These are phyloP conservation scores for Peromyscus nudipes DNA, from an alignment of 2,797 vertebrate species.

Conservation along the genomic window DNA sequence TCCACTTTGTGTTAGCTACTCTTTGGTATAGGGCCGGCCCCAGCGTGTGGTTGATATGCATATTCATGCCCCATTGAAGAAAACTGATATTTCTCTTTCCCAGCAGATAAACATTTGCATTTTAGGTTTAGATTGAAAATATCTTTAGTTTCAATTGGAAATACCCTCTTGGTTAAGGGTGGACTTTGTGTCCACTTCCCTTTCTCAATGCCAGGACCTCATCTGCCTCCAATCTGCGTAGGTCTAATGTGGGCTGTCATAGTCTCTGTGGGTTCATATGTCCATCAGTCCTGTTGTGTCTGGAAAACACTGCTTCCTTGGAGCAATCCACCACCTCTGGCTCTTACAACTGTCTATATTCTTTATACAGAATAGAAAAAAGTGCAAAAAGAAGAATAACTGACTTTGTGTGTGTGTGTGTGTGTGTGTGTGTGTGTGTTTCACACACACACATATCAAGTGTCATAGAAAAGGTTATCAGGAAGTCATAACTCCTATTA, in stretches of 20 bases:
- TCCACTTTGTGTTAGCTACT: background rate
- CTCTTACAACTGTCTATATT: background rate
- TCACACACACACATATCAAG: background rate
- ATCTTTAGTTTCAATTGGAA: background rate
- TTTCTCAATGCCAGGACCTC: background rate
- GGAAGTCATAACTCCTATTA: background rate
- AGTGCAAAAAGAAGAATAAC: background rate
- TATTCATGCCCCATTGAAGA: too few species aligned
- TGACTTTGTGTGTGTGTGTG: too few species aligned
- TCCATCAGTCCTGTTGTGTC: background rate
- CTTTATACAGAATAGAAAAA: background rate
- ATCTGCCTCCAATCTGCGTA: too few species aligned
- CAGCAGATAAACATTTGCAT: background rate
- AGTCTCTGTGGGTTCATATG: background rate
- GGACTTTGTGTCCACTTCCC: background rate
- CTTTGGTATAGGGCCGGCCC: background rate
- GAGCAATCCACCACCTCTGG: background rate
- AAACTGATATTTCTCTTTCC: background rate
- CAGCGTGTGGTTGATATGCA: background rate
- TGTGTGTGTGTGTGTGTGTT: too few species aligned
- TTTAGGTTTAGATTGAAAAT: background rate
- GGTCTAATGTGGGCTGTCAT: background rate
- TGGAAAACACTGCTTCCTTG: background rate
- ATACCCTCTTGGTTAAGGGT: background rate
- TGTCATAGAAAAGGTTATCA: background rate